Conservation (phyloP, 2,888 invertebrate species). For the Rhagonycha fulva region DNA sequence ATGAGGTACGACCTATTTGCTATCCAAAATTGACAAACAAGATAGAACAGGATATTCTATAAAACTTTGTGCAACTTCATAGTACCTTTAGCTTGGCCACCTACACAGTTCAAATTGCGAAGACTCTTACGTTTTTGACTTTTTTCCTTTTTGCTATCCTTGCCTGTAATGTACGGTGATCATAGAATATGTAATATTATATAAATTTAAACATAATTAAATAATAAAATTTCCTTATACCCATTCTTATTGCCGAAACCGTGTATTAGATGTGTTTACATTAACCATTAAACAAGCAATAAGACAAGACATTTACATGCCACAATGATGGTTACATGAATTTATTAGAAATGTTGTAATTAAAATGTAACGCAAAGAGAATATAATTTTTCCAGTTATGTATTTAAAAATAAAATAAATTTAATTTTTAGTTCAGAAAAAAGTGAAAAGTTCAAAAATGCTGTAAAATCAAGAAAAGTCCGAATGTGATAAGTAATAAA, state of each 20-base stretch:
- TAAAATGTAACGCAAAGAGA: background rate
- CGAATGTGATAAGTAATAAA: no score
- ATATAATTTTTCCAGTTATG: background rate
- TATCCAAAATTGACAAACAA: slow-evolving; percentile 25
- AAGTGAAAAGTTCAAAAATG: background rate
- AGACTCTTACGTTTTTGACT: slow-evolving; percentile 61
- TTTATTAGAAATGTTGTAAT: background rate
- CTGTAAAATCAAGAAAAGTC: background rate
- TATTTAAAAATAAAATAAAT: background rate
- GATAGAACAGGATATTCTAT: slow-evolving; percentile 32
- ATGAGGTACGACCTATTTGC: background rate
- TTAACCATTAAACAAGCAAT: background rate
- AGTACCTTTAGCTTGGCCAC: slow-evolving; percentile 60
- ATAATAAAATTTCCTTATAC: background rate
- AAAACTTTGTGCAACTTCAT: slow-evolving; percentile 34
- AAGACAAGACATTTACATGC: background rate
- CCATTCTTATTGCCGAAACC: background rate
- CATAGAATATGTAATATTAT: slow-evolving; percentile 30
- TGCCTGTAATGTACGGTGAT: slow-evolving; percentile 51
- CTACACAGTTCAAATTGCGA: slow-evolving; percentile 67
- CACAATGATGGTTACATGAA: background rate
- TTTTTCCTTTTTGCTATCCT: slow-evolving; percentile 55
- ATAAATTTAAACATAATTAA: background rate
- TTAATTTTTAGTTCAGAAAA: background rate
- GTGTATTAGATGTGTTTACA: background rate